Base-by-base conservation (phyloP, 2,888 invertebrate species). In the Dolomedes plantarius region DNA sequence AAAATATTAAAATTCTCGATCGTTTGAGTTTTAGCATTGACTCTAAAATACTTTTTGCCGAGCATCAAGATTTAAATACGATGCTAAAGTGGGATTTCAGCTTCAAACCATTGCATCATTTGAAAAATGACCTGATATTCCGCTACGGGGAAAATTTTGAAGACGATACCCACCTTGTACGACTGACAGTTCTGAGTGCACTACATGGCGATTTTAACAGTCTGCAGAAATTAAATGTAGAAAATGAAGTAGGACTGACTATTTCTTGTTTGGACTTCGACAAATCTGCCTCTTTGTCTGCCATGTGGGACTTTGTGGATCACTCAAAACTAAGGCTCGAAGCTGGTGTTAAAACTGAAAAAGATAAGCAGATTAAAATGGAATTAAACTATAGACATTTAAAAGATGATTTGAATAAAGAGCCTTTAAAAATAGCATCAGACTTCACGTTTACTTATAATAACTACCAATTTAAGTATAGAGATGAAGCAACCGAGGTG, bases 41-140 rank as follows among this genome's bases (percentile, higher is more conserved):
- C 28, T 11, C 75, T 13, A 29, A 79, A 32, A 9, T 86, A 27
- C 71, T 80, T 27, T 39, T 86, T 11, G 77, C 86, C n/a, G 86
- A 86, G 19, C 78, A 86, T 41, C 72, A 79, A 41, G 80, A 86
- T 39, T 31, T 80, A 11, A 86, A 80, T 32, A 46, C 75, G 1
- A 75, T 62, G 62, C 32, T 80, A 11, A 73, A 50, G 39, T 86
- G 86, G 86, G 80, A 86, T 71, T 80, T 86, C 13, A 86, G 86
- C 23, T 76, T 75, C 11, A 79, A 68, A 28, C 79, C 76, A 9
- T 56, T 80, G n/a, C 68, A 67, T n/a, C 81, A 82, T 28, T 27
- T 67, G 16, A 79, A 82, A 50, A 74, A 74, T 39, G 87, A 87
- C 23, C 41, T 87, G 11, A 73, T 46, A 39, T 74, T 87, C 50